phyloP scores from a whole-genome alignment of 2,888 invertebrate species.

The Balanococcus diminutus region DNA sequence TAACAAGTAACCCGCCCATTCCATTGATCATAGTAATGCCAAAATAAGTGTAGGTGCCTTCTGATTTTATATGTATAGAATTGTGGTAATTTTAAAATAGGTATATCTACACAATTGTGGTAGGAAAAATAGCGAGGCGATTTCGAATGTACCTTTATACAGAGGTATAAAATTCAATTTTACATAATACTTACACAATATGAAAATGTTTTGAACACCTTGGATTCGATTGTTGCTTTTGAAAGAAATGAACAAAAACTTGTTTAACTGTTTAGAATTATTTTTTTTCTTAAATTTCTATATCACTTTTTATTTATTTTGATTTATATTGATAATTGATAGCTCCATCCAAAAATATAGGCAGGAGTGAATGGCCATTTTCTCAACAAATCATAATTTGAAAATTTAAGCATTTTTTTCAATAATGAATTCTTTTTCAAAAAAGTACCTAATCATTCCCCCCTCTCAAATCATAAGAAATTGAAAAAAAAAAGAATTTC shows the following conservation, averaged over 20 bases:
- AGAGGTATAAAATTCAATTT: constrained; percentile 12
- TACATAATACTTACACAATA: neutral
- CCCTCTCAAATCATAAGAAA: too few relatives aligned
- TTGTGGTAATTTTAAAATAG: neutral
- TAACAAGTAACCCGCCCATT: constrained; percentile 16
- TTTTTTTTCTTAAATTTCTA: too few relatives aligned
- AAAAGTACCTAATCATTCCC: too few relatives aligned
- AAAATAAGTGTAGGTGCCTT: constrained; percentile 6
- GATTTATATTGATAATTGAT: too few relatives aligned
- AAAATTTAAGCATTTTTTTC: too few relatives aligned
- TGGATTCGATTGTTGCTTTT: neutral
- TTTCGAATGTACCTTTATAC: neutral
- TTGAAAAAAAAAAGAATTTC: too few relatives aligned
- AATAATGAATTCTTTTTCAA: too few relatives aligned
- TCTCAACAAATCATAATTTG: too few relatives aligned
- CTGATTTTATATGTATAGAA: neutral
- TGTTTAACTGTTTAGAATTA: too few relatives aligned
- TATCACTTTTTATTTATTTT: too few relatives aligned
- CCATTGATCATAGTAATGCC: neutral
- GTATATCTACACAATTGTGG: neutral
- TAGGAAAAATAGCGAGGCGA: neutral
- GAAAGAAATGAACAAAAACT: neutral
- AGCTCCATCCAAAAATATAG: too few relatives aligned
- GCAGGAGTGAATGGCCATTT: too few relatives aligned
- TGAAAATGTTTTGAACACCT: constrained; percentile 10